Percentiles rank a stretch among this genome's conserved stretches.
These are phyloP conservation scores for Sympetrum striolatum DNA, from an alignment of 2,888 invertebrate species.

Conservation along the genomic window DNA sequence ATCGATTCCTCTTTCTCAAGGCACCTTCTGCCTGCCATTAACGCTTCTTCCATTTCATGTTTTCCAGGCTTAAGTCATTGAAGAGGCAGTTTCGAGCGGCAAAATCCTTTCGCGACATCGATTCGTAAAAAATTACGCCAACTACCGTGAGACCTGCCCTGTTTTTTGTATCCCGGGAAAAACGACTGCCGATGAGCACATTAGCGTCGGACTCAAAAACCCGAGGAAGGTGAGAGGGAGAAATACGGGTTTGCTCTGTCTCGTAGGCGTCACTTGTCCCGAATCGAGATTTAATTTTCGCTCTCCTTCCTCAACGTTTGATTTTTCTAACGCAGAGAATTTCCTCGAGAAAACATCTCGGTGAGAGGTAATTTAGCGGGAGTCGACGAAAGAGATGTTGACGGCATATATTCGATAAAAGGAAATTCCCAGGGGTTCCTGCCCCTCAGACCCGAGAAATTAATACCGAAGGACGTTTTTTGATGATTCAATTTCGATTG, in stretches of 20 bases:
- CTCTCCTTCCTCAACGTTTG: neutral
- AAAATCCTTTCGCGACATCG: neutral
- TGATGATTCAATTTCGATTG: neutral
- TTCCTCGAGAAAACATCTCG: neutral
- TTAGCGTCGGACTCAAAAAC: neutral
- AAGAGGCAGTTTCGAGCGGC: neutral
- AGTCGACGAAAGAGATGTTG: neutral
- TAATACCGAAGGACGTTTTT: neutral
- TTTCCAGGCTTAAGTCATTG: neutral
- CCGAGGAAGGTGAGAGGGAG: neutral
- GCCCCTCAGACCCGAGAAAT: neutral
- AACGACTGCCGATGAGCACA: neutral
- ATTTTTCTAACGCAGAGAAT: neutral
- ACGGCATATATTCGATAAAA: neutral
- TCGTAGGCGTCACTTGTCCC: neutral
- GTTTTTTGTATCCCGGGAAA: neutral
- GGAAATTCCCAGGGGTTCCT: neutral
- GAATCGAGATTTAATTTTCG: neutral
- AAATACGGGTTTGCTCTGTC: neutral
- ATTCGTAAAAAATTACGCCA: neutral
- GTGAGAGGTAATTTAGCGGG: neutral
- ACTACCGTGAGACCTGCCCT: neutral
- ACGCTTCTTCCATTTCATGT: neutral
- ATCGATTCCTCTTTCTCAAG: neutral
- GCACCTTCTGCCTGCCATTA: neutral